Conservation (phyloP, 2,888 invertebrate species). For the Cerastis leucographa region DNA sequence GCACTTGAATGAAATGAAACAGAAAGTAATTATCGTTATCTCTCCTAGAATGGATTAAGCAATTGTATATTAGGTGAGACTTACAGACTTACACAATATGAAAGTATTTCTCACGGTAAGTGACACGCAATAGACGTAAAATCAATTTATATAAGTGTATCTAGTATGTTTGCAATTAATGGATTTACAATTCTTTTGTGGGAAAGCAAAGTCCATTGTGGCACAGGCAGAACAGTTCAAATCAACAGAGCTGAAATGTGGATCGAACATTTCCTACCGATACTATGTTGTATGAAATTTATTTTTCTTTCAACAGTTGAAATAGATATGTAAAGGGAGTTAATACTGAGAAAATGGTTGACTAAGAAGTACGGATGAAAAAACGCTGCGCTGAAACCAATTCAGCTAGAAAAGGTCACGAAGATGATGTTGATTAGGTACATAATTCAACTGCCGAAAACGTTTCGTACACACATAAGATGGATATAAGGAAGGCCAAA, state of each 20-base stretch:
- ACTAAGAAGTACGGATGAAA: not conserved
- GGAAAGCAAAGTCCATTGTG: conserved; percentile 8
- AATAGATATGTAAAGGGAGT: no score
- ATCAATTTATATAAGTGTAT: conserved; percentile 40
- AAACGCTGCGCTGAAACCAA: not conserved
- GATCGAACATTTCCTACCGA: not conserved
- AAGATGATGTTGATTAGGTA: not conserved
- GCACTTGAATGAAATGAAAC: conserved; percentile 37
- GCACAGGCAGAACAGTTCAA: not conserved
- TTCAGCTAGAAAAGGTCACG: not conserved
- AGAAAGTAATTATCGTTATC: conserved; percentile 48
- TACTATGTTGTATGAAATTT: not conserved
- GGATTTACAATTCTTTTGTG: conserved; percentile 33
- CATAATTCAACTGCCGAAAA: not conserved
- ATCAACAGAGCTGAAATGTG: not conserved
- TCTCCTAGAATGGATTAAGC: conserved; percentile 33
- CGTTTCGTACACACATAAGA: not conserved
- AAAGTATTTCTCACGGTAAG: conserved; percentile 53
- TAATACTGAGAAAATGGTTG: not conserved
- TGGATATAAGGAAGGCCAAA: no score
- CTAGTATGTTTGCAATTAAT: conserved; percentile 22
- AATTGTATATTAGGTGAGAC: conserved; percentile 44
- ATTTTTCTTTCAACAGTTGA: no score
- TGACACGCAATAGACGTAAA: conserved; percentile 41
- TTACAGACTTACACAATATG: conserved; percentile 42